Evolutionary conservation across 2,113 vertebrate genomes (phyloP), one percentile per base, ranked within the genome.

Genomic region (Melanocharis versteri): DNA sequence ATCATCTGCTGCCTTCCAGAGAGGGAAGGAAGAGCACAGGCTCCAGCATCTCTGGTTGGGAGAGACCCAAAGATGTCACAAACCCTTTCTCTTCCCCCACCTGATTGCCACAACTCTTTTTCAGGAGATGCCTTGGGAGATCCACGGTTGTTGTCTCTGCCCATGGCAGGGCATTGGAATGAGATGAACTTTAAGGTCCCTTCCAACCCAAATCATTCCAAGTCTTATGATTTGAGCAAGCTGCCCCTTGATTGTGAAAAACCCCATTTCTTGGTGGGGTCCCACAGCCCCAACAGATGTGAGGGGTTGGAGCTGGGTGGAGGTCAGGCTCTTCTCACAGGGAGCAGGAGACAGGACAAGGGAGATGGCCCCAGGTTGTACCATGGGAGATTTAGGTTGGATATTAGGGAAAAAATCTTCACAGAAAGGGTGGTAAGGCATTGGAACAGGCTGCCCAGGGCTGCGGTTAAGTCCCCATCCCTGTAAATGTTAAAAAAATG

Each of bases 201-300:
- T 62, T 76, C 40, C 70, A 77, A 56, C 47, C 27, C 62, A 69
- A 42, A 56, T 26, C 30, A 56, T 77, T 35, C 54, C 31, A 54
- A 33, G 31, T 62, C 20, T 47, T 27, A 33, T 16, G 31, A 27
- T 48, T 7, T 70, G 56, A 39, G 18, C 60, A 61, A 93, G 65
- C 54, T 57, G 23, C 27, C 51, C 3, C 0, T 26, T 61, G n/a
- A 30, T 37, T 0, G 0, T 35, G 44, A 75, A 35, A 62, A 80
- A 14, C 1, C 6, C 8, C 14, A 2, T 24, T 72, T 50, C 30
- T 64, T 47, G 15, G 40, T 20, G 48, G 54, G 18, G 15, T 45
- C 50, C 66, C 33, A 12, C 7, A 33, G 21, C 26, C 42, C n/a
- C 20, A 30, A 1, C 2, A 28, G 69, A 44, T 50, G 47, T 11